Conservation (phyloP, 2,113 vertebrate species). For the Mormyrus iriodes region DNA sequence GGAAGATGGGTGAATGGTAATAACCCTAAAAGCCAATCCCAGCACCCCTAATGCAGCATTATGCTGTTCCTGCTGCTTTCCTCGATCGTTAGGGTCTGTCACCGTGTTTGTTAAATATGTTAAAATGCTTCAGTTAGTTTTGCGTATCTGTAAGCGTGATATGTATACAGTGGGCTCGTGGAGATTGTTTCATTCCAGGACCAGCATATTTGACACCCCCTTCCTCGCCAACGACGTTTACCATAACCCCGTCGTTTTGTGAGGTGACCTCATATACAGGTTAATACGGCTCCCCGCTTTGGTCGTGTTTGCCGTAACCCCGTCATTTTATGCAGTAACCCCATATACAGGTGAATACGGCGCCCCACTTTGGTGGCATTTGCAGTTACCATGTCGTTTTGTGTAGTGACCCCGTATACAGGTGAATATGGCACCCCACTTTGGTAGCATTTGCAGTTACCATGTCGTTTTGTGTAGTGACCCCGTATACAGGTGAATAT, state of each 20-base stretch:
- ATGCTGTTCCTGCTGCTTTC: not conserved
- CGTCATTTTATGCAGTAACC: no score
- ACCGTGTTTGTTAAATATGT: not conserved
- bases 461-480: no score
- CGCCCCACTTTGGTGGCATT: no score
- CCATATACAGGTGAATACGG: not conserved
- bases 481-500: not conserved
- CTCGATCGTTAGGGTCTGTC: not conserved
- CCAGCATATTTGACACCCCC: not conserved
- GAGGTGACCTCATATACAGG: not conserved
- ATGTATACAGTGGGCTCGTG: not conserved
- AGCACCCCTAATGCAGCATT: not conserved
- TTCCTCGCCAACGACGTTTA: not conserved
- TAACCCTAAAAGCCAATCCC: not conserved
- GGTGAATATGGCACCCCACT: not conserved
- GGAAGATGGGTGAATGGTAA: not conserved
- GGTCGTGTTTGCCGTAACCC: not conserved
- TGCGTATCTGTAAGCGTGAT: not conserved
- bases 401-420: not conserved
- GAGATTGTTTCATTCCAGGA: not conserved
- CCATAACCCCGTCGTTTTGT: not conserved
- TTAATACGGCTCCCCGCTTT: not conserved
- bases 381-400: not conserved
- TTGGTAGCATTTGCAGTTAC: not conserved
- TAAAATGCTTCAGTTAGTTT: not conserved